Conservation (phyloP, 1,140 invertebrate species). For the Caerostris extrusa region DNA sequence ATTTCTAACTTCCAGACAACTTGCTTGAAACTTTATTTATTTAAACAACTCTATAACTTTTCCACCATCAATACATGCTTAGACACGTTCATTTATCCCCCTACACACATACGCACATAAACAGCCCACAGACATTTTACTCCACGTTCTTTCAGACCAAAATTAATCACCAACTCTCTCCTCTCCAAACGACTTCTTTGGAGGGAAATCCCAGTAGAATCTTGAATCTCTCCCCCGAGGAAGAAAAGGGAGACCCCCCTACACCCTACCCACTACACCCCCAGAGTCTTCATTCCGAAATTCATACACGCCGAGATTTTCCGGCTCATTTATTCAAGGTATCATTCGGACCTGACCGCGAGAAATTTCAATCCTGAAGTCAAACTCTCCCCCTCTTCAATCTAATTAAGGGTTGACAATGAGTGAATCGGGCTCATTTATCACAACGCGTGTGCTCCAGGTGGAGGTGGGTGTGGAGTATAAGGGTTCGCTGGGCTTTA, state of each 20-base stretch:
- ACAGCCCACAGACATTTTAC: too few relatives aligned
- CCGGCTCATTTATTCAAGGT: constrained; percentile 31
- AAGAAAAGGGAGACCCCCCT: neutral
- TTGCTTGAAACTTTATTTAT: too few relatives aligned
- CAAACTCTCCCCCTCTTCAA: constrained; percentile 32
- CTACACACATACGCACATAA: too few relatives aligned
- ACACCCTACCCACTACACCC: neutral
- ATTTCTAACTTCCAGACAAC: too few relatives aligned
- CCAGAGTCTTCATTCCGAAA: neutral
- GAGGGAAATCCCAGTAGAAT: too few relatives aligned
- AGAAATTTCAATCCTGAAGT: constrained; percentile 36
- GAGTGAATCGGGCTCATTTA: constrained; percentile 34
- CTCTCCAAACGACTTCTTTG: too few relatives aligned
- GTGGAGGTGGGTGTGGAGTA: neutral
- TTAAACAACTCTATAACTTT: too few relatives aligned
- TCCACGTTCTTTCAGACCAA: too few relatives aligned
- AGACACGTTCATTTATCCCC: too few relatives aligned
- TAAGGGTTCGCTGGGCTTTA: neutral
- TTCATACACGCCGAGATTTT: constrained; percentile 47
- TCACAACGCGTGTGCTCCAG: neutral
- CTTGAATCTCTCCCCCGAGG: neutral
- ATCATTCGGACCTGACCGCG: neutral
- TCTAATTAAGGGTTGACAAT: constrained; percentile 46
- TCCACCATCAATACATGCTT: too few relatives aligned
- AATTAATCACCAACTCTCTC: too few relatives aligned